These are phyloP conservation scores for Diphyllodes magnificus DNA, from an alignment of 2,113 vertebrate species.

Conservation along the genomic window DNA sequence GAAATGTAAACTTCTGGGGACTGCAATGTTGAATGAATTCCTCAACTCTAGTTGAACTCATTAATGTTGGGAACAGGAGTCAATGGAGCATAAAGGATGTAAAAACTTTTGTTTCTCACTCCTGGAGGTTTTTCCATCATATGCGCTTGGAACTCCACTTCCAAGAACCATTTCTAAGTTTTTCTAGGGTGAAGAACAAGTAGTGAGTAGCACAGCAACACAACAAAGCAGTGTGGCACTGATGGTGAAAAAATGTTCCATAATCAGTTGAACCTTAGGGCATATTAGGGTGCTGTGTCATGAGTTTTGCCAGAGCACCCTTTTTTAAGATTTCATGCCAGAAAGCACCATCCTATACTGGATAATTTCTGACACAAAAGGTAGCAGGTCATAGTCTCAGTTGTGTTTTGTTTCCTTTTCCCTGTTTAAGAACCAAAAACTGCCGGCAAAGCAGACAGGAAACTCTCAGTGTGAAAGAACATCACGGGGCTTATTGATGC, in stretches of 20 bases:
- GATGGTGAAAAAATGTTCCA: background rate
- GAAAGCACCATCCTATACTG: background rate
- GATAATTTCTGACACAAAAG: background rate
- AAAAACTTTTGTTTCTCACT: background rate
- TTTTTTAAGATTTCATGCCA: background rate
- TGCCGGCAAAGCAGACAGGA: background rate
- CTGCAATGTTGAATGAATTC: constrained; percentile 3
- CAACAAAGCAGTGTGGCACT: background rate
- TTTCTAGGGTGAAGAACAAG: background rate
- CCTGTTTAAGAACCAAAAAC: background rate
- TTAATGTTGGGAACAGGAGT: constrained; percentile 24
- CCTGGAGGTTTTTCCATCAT: background rate
- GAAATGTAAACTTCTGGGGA: constrained; percentile 57
- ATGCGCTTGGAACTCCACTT: background rate
- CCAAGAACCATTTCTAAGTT: background rate
- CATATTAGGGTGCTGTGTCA: background rate
- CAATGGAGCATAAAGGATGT: background rate
- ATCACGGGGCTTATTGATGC: background rate
- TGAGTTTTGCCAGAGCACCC: background rate
- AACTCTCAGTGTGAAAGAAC: background rate
- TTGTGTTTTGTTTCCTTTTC: background rate
- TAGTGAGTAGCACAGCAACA: background rate
- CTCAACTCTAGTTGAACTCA: constrained; percentile 48
- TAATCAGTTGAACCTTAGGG: background rate
- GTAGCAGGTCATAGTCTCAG: background rate